A percentile compares a stretch with the other conserved stretches of the same genome.
Evolutionary conservation across 92 coral and sea anemone species (phyloP).

Genomic region (Plumapathes pennacea): DNA sequence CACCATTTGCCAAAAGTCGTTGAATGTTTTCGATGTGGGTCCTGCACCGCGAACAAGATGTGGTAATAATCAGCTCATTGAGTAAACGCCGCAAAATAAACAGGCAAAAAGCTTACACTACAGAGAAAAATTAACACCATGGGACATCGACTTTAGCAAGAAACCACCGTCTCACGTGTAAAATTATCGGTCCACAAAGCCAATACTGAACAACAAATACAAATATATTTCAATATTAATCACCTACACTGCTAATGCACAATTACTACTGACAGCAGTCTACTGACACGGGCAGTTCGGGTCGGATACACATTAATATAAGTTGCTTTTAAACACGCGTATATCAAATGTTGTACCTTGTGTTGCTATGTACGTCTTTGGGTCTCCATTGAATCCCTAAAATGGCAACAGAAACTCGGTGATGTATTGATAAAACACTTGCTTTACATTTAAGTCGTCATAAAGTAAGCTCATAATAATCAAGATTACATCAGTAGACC

Average conservation of each 20-base stretch:
- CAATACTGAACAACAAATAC: too few relatives aligned
- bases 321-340: too few relatives aligned
- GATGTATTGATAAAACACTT: background rate
- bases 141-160: too few relatives aligned
- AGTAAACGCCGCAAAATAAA: background rate
- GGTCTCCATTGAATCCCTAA: slow-evolving; percentile 63
- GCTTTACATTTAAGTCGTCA: background rate
- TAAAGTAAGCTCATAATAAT: too few relatives aligned
- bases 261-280: background rate
- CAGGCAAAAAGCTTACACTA: background rate
- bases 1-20: slow-evolving; percentile 88
- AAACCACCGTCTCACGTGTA: too few relatives aligned
- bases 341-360: slow-evolving; percentile 47
- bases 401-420: background rate
- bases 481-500: too few relatives aligned
- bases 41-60: slow-evolving; percentile 9
- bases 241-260: background rate
- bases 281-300: background rate
- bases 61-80: background rate
- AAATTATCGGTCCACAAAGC: too few relatives aligned
- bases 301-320: background rate
- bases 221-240: too few relatives aligned
- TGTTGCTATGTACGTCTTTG: slow-evolving; percentile 69
- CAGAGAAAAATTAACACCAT: background rate
- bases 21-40: slow-evolving; percentile 48